Base-by-base conservation (phyloP, 2,888 invertebrate species). In the Melanargia galathea region DNA sequence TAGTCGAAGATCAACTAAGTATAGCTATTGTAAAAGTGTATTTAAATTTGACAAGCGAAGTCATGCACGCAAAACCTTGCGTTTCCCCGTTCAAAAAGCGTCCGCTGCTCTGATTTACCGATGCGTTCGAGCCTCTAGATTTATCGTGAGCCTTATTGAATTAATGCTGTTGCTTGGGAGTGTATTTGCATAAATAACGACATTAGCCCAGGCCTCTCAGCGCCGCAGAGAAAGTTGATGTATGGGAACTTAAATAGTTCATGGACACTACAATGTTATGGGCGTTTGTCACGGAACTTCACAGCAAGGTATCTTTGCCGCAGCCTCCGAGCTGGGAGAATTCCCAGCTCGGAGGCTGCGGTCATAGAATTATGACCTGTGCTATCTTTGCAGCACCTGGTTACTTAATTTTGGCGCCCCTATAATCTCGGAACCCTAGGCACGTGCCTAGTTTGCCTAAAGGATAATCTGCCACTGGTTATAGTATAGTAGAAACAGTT, bases 141-240 rank as follows among this genome's bases (percentile, higher is more conserved):
- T 63, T 63, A 65, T 65, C 56, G 52, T 43, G 40, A 57, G 22
- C 45, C 59, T 62, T 63, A 68, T 68, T 60, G 60, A 66, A 49
- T 64, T 64, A 68, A 52, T 48, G 51, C 45, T 43, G 24, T 65
- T 54, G 55, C 45, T 48, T 43, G 56, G 43, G 63, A 60, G 66
- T 67, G 61, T 63, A 68, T 70, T 70, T 67, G 69, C 69, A 70
- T 70, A 67, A 67, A 63, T 66, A 64, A 69, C 56, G 43, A 63
- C 64, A 62, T 66, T 65, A 56, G 49, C 63, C 61, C 48, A 57
- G 30, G 30, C 30, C 30, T 6, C 30, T 30, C n/a, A n/a, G 59
- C 62, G 64, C 52, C 60, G 61, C 35, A 49, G 70, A 63, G 70
- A 70, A 70, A 70, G 69, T 68, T 62, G 65, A 65, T 64, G 30